Evolutionary conservation across 2,113 vertebrate genomes (phyloP).

Genomic region (Lampris megalopsis): DNA sequence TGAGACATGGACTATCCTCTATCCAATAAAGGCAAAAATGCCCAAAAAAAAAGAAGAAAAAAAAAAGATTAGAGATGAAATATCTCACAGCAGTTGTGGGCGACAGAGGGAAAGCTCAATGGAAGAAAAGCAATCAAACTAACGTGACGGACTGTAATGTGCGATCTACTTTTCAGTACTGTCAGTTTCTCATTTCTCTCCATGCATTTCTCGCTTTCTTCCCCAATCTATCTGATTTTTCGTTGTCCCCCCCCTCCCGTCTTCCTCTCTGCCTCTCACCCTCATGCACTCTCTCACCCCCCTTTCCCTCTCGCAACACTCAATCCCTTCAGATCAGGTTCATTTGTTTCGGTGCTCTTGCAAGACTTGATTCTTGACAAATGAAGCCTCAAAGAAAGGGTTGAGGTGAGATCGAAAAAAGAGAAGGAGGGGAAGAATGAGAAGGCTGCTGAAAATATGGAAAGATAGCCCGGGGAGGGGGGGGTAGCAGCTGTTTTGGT

Average conservation of each 20-base stretch:
- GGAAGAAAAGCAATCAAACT: too few species aligned
- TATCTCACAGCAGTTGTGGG: too few species aligned
- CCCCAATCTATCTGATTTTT: too few species aligned
- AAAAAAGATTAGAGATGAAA: too few species aligned
- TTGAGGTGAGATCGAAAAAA: neutral
- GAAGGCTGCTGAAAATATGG: neutral
- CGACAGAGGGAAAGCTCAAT: too few species aligned
- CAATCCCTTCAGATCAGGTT: conserved; percentile 14
- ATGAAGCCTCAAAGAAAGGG: conserved; percentile 8
- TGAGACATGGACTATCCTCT: too few species aligned
- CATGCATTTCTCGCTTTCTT: neutral
- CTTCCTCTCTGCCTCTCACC: neutral
- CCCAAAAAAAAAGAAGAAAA: too few species aligned
- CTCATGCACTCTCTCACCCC: neutral
- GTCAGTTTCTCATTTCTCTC: neutral
- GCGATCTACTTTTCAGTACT: too few species aligned
- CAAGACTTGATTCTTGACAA: conserved; percentile 18
- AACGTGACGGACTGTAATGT: neutral
- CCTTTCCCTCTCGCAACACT: neutral
- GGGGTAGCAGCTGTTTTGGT: conserved; percentile 1
- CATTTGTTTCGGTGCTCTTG: conserved; percentile 16
- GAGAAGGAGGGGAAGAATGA: neutral
- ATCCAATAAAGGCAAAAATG: too few species aligned
- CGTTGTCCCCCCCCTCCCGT: neutral
- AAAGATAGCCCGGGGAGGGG: neutral